Conservation (phyloP, 2,113 vertebrate species). For the Thomomys bottae region DNA sequence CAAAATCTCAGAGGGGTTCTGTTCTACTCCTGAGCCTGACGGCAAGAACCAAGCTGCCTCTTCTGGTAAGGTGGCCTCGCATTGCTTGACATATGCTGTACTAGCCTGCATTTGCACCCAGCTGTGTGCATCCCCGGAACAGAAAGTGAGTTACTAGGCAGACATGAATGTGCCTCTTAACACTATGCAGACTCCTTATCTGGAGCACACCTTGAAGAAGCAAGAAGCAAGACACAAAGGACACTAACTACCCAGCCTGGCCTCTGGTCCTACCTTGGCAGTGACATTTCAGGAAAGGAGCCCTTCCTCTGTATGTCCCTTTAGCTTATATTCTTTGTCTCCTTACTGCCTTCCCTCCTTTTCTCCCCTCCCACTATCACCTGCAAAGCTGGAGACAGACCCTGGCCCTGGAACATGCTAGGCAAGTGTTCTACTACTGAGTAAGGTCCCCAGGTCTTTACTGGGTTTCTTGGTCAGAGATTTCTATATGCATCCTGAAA, state of each 20-base stretch:
- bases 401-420: background rate
- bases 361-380: too few species aligned
- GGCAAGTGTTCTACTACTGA: background rate
- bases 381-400: background rate
- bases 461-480: conserved; percentile 28
- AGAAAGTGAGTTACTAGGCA: background rate
- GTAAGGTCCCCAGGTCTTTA: background rate
- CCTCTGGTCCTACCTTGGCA: background rate
- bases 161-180: background rate
- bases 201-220: background rate
- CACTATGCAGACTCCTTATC: background rate
- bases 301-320: background rate
- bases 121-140: background rate
- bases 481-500: background rate
- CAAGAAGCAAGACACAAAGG: background rate
- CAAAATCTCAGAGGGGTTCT: background rate
- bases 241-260: background rate
- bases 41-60: background rate
- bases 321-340: background rate
- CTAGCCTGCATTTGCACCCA: background rate
- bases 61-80: background rate
- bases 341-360: too few species aligned
- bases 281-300: background rate
- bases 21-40: background rate
- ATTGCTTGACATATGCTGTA: rapidly evolving